These are phyloP conservation scores for Capricornis sumatraensis DNA, from an alignment of 2,113 vertebrate genomes.

Conservation along the genomic window DNA sequence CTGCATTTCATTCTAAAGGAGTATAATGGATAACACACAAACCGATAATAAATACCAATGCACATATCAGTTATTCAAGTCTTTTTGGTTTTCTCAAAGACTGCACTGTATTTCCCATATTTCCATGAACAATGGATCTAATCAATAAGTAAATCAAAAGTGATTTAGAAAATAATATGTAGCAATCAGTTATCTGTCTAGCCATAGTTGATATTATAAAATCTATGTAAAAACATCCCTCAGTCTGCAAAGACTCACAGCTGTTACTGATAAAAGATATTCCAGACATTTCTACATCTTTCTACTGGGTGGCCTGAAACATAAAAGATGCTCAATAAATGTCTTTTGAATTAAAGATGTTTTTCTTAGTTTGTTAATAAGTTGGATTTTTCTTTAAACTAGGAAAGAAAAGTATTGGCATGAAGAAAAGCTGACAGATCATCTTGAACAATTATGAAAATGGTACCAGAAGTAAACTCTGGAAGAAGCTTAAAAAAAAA, in stretches of 20 bases:
- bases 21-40: not conserved
- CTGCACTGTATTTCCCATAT: not conserved
- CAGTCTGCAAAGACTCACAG: not conserved
- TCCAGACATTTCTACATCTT: not conserved
- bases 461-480: not conserved
- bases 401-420: not conserved
- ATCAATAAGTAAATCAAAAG: not conserved
- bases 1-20: not conserved
- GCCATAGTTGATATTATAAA: not conserved
- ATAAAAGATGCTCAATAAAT: not conserved
- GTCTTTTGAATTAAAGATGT: not conserved
- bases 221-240: not conserved
- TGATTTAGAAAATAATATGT: not conserved
- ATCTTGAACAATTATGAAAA: constrained; percentile 11
- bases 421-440: not conserved
- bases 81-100: not conserved
- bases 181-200: not conserved
- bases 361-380: not conserved
- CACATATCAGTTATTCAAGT: not conserved
- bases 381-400: not conserved
- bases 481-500: not conserved
- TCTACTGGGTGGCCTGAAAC: not conserved
- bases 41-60: not conserved
- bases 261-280: not conserved
- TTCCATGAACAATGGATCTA: not conserved